phyloP scores from a whole-genome alignment of 2,113 vertebrate genomes.

The Dipodomys ordii region DNA sequence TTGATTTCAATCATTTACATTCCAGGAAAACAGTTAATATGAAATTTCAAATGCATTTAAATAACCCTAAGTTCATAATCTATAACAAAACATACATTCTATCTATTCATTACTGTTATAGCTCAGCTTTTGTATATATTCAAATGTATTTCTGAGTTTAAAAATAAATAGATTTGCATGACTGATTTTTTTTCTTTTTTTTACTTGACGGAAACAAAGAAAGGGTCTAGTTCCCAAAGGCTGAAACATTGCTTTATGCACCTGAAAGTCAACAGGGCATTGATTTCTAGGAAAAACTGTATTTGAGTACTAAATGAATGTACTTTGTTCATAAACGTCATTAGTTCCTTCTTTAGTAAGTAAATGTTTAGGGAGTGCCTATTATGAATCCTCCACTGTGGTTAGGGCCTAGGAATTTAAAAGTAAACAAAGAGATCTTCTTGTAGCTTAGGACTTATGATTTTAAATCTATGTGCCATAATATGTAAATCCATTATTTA shows the following conservation, averaged over 20 bases:
- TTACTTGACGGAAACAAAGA: not conserved
- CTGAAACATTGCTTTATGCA: not conserved
- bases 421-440: not conserved
- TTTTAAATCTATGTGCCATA: not conserved
- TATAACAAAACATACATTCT: not conserved
- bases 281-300: not conserved
- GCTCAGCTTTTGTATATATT: not conserved
- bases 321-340: conserved; percentile 27
- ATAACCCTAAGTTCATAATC: not conserved
- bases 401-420: not conserved
- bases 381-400: not conserved
- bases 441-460: not conserved
- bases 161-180: not conserved
- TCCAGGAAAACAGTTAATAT: not conserved
- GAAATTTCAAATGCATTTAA: not conserved
- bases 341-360: not conserved
- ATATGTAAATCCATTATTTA: not conserved
- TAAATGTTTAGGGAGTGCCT: not conserved
- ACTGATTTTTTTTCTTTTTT: conserved; percentile 22
- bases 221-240: not conserved
- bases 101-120: not conserved
- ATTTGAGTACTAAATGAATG: not conserved
- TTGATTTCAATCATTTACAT: not conserved
- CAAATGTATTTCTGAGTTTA: conserved; percentile 17
- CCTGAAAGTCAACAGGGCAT: not conserved